Percentiles rank a stretch among this genome's conserved stretches.
Conservation (phyloP, 2,113 vertebrate species). For the Hiodon alosoides region DNA sequence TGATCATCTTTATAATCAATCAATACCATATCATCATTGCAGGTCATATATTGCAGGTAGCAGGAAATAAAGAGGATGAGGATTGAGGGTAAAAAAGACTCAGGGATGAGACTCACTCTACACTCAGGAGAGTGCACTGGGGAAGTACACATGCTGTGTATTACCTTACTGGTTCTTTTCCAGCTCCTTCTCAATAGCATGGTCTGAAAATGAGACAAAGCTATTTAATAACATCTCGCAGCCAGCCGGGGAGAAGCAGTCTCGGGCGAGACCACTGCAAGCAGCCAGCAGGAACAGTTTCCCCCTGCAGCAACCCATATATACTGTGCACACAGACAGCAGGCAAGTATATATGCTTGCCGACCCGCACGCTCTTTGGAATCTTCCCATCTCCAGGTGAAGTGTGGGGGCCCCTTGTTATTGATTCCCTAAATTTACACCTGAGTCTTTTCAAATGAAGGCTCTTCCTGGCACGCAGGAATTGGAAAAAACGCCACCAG, state of each 20-base stretch:
- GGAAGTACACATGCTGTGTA: conserved; percentile 67
- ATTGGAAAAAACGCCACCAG: no score
- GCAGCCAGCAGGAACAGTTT: conserved; percentile 26
- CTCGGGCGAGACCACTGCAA: conserved; percentile 41
- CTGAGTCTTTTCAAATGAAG: background rate
- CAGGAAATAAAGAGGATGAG: conserved; percentile 26
- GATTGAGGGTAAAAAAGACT: conserved; percentile 28
- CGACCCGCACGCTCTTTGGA: conserved; percentile 6
- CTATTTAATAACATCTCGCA: conserved; percentile 71
- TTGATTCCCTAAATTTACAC: background rate
- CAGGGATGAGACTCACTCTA: conserved; percentile 28
- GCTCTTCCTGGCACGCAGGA: no score
- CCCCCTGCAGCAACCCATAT: conserved; percentile 20
- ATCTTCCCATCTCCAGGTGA: background rate
- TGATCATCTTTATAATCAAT: background rate
- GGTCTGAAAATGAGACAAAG: conserved; percentile 97
- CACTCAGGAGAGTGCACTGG: conserved; percentile 40
- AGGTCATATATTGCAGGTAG: conserved; percentile 54
- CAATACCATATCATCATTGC: background rate
- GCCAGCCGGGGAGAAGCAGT: conserved; percentile 35
- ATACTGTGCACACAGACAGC: conserved; percentile 11
- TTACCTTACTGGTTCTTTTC: conserved; percentile 99
- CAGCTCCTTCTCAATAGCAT: conserved; percentile 98
- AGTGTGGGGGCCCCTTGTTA: background rate
- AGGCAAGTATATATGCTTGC: background rate